phyloP scores from a whole-genome alignment of 2,113 vertebrate species.

The Manacus vitellinus region DNA sequence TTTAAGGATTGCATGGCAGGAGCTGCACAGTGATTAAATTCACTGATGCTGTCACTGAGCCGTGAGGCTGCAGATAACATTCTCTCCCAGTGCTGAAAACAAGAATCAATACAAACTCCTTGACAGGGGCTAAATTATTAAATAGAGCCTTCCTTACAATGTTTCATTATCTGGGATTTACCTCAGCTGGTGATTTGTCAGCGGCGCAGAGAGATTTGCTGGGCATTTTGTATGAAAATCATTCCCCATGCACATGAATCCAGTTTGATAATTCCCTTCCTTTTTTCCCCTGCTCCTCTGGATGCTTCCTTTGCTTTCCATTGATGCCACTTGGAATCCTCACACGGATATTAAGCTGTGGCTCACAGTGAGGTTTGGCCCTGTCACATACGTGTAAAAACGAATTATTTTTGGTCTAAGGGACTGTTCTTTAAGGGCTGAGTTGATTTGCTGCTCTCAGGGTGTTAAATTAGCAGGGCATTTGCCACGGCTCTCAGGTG shows the following conservation, averaged over 20 bases:
- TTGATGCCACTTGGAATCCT: slow-evolving; percentile 39
- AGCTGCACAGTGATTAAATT: slow-evolving; percentile 80
- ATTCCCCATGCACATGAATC: slow-evolving; percentile 61
- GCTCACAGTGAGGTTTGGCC: background rate
- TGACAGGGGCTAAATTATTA: slow-evolving; percentile 90
- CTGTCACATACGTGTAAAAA: background rate
- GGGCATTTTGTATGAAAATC: slow-evolving; percentile 70
- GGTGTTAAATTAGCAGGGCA: background rate
- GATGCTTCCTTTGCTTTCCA: background rate
- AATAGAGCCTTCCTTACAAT: slow-evolving; percentile 77
- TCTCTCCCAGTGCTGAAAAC: slow-evolving; percentile 84
- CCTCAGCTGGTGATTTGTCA: slow-evolving; percentile 73
- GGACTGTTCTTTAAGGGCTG: background rate
- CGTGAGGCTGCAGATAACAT: slow-evolving; percentile 81
- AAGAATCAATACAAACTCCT: slow-evolving; percentile 86
- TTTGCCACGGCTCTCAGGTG: background rate
- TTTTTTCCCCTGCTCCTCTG: background rate
- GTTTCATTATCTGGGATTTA: slow-evolving; percentile 85
- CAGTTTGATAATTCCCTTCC: slow-evolving; percentile 61
- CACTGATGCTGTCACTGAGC: slow-evolving; percentile 79
- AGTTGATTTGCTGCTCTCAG: background rate
- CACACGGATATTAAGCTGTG: background rate
- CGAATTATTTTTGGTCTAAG: background rate
- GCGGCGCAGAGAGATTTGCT: slow-evolving; percentile 69
- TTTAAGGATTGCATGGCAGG: slow-evolving; percentile 65